Percentiles rank a stretch among this genome's conserved stretches.
Conservation (phyloP, 2,888 invertebrate genomes). For the Lysandra bellargus region DNA sequence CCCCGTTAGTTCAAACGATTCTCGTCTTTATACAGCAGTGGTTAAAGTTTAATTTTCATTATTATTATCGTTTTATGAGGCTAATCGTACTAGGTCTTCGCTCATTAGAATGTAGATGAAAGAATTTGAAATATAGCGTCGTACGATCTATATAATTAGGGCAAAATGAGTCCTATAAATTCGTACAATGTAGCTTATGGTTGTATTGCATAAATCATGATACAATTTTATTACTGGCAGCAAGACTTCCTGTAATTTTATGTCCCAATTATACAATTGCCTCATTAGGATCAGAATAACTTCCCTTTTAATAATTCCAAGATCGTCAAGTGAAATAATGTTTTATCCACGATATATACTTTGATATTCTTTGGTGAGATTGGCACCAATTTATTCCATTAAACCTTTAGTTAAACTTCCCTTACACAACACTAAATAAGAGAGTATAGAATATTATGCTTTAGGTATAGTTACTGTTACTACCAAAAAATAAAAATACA, state of each 20-base stretch:
- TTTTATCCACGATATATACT: too few species aligned
- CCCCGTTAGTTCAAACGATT: constrained; percentile 41
- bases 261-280: neutral
- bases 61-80: constrained; percentile 39
- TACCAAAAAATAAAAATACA: too few species aligned
- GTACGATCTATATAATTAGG: neutral
- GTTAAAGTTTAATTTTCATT: constrained; percentile 36
- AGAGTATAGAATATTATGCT: too few species aligned
- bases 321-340: neutral
- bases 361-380: too few species aligned
- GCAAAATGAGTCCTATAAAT: neutral
- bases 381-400: too few species aligned
- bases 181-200: neutral
- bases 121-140: neutral
- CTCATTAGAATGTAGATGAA: constrained; percentile 33
- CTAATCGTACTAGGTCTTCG: constrained; percentile 36
- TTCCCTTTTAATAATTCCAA: neutral
- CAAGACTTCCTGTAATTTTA: neutral
- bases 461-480: too few species aligned
- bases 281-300: neutral
- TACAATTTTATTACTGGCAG: neutral
- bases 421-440: too few species aligned
- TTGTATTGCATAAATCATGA: neutral
- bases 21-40: constrained; percentile 39
- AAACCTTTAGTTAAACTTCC: too few species aligned